Conservation (phyloP, 2,797 vertebrate genomes). For the Pelobates cultripes region DNA sequence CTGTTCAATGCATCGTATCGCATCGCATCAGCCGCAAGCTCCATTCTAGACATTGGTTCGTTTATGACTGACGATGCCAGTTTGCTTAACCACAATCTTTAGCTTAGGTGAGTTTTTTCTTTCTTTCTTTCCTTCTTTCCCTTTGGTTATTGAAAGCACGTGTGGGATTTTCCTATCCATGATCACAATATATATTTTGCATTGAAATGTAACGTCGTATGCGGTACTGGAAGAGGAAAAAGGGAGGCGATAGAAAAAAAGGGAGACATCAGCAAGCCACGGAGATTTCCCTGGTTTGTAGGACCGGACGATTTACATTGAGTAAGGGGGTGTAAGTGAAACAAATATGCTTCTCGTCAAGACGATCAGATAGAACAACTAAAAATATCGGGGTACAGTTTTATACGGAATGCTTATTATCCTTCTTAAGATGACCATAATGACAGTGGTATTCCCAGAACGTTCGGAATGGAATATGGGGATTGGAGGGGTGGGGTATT, state of each 20-base stretch:
- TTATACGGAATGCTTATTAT: not conserved
- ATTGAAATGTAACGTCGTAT: not conserved
- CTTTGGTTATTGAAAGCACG: not conserved
- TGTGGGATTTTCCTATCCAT: too few species aligned
- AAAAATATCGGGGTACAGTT: not conserved
- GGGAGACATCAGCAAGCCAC: not conserved
- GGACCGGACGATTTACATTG: not conserved
- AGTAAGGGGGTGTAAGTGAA: not conserved
- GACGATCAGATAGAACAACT: not conserved
- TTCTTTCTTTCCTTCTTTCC: not conserved
- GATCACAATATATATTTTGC: not conserved
- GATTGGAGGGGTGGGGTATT: too few species aligned
- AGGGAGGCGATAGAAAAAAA: slow-evolving; percentile 6
- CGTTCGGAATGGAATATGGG: too few species aligned
- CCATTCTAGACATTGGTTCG: not conserved
- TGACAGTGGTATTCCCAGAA: too few species aligned
- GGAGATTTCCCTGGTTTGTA: slow-evolving; percentile 18
- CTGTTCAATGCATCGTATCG: not conserved
- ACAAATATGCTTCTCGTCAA: not conserved
- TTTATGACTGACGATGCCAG: not conserved
- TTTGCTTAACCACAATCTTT: slow-evolving; percentile 7
- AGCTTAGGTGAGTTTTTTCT: slow-evolving; percentile 38
- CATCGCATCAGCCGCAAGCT: not conserved
- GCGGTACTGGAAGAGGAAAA: slow-evolving; percentile 5
- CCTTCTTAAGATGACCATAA: too few species aligned